A percentile compares a stretch with the other conserved stretches of the same genome.
phyloP scores from a whole-genome alignment of 2,888 invertebrate species.

The Metacarcinus magister region DNA sequence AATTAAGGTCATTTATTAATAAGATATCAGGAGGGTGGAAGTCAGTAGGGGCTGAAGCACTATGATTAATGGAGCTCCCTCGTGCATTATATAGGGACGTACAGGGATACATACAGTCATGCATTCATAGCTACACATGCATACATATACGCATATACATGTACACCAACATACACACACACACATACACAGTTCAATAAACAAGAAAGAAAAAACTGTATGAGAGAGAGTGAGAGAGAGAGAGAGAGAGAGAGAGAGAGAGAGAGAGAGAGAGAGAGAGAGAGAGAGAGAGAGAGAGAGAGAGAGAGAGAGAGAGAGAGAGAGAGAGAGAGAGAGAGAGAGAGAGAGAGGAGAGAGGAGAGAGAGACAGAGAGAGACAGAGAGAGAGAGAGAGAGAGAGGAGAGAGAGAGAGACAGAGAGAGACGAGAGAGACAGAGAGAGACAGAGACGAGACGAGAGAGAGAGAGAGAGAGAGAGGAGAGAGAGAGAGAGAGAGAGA shows the following conservation, averaged over 20 bases:
- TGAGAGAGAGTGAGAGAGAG: neutral
- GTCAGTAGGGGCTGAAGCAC: neutral
- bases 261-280: conserved; percentile 2
- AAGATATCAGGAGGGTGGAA: neutral
- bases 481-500: conserved; percentile 4
- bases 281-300: conserved; percentile 2
- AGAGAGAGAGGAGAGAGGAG: neutral
- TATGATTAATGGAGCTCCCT: neutral
- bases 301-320: conserved; percentile 2
- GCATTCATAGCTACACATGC: too few relatives aligned
- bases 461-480: conserved; percentile 57
- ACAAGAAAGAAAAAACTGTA: neutral
- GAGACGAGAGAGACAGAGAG: too few relatives aligned
- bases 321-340: conserved; percentile 2
- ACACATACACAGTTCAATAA: too few relatives aligned
- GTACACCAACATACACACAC: too few relatives aligned
- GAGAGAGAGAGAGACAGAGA: conserved; percentile 27
- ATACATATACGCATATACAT: too few relatives aligned
- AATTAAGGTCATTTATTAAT: neutral
- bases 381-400: conserved; percentile 11
- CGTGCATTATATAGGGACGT: neutral
- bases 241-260: neutral
- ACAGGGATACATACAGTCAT: neutral
- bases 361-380: neutral
- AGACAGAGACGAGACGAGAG: neutral